Evolutionary conservation across 2,888 invertebrate species (phyloP).

Genomic region (Caenorhabditis zanzibari): DNA sequence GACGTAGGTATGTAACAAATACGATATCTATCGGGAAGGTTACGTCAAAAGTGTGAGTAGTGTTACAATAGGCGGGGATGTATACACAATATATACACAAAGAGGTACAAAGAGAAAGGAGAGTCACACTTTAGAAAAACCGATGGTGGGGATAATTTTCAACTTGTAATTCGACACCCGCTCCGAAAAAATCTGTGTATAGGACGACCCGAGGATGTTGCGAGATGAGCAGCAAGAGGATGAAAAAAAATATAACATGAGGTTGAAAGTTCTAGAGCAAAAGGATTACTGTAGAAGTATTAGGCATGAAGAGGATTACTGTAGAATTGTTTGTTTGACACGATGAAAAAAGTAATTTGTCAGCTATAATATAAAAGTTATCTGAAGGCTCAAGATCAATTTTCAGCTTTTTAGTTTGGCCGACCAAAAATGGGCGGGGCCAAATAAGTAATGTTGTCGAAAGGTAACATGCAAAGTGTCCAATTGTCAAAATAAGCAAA

Average conservation of each 20-base stretch:
- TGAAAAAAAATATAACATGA: not conserved
- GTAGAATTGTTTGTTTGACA: too few relatives aligned
- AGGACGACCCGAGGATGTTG: slow-evolving; percentile 12
- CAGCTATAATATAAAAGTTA: too few relatives aligned
- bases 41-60: slow-evolving; percentile 42
- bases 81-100: slow-evolving; percentile 29
- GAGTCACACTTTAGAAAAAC: slow-evolving; percentile 53
- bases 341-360: too few relatives aligned
- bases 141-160: slow-evolving; percentile 49
- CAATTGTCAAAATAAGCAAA: too few relatives aligned
- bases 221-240: not conserved
- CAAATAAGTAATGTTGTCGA: too few relatives aligned
- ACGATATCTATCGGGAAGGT: not conserved
- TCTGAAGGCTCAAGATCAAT: too few relatives aligned
- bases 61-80: slow-evolving; percentile 49
- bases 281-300: not conserved
- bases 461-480: too few relatives aligned
- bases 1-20: slow-evolving; percentile 4
- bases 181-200: not conserved
- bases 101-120: slow-evolving; percentile 34
- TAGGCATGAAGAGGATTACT: too few relatives aligned
- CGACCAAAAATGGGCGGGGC: too few relatives aligned
- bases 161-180: slow-evolving; percentile 58
- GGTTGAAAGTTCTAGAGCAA: not conserved
- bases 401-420: too few relatives aligned